These are phyloP conservation scores for Nephila pilipes DNA, from an alignment of 1,140 invertebrate genomes.

Conservation along the genomic window DNA sequence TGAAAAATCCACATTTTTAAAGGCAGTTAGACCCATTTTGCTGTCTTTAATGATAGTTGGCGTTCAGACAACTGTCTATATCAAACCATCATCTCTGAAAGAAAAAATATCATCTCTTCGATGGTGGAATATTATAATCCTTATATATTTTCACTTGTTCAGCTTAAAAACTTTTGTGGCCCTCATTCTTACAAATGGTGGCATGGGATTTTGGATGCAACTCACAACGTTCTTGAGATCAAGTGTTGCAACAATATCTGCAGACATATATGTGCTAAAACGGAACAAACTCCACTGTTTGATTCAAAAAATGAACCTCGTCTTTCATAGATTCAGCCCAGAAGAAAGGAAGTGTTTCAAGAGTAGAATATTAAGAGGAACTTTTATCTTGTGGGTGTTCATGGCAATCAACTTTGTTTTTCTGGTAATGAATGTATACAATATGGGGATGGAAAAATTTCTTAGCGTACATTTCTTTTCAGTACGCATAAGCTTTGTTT, in stretches of 20 bases:
- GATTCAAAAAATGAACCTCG: constrained; percentile 17
- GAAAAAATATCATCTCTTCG: neutral
- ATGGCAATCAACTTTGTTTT: neutral
- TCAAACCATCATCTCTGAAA: neutral
- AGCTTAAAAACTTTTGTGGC: constrained; percentile 39
- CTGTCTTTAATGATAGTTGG: constrained; percentile 44
- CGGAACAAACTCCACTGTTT: constrained; percentile 14
- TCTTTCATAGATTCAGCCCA: neutral
- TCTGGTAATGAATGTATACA: neutral
- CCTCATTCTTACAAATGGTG: neutral
- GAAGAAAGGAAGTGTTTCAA: constrained; percentile 31
- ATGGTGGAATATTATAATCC: constrained; percentile 59
- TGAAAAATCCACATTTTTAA: neutral
- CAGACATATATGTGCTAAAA: constrained; percentile 43
- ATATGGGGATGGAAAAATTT: constrained; percentile 23
- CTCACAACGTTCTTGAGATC: constrained; percentile 15
- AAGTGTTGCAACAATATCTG: constrained; percentile 31
- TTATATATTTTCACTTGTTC: constrained; percentile 40
- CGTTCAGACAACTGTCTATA: constrained; percentile 8
- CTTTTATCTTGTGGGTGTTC: constrained; percentile 33
- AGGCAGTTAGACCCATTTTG: constrained; percentile 19
- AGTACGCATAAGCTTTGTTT: neutral
- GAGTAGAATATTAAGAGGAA: neutral
- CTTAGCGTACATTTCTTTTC: constrained; percentile 46
- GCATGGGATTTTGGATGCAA: constrained; percentile 57